phyloP scores from a whole-genome alignment of 2,113 vertebrate genomes.

The Montifringilla adamsi region DNA sequence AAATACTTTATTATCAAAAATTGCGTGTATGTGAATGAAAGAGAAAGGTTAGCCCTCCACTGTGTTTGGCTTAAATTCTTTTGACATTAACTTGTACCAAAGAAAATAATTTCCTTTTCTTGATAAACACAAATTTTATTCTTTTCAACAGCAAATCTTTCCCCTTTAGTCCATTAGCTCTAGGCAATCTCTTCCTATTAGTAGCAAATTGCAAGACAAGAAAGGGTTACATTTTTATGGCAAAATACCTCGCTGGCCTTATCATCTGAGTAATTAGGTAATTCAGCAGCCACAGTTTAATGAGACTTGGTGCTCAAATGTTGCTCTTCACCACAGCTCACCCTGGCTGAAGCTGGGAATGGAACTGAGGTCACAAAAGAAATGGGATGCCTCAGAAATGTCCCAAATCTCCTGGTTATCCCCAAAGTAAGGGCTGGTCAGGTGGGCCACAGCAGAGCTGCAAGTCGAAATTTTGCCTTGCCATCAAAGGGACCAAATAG shows the following conservation, averaged over 20 bases:
- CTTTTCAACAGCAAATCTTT: not conserved
- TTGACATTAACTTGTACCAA: not conserved
- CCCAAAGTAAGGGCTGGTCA: not conserved
- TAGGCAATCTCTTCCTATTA: not conserved
- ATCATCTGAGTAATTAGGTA: not conserved
- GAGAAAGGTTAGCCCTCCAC: not conserved
- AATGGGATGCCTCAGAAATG: not conserved
- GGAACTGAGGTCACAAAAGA: not conserved
- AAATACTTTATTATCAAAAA: constrained; percentile 21
- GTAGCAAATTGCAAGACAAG: not conserved
- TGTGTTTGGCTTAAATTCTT: not conserved
- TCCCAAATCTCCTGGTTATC: not conserved
- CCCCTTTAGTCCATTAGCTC: not conserved
- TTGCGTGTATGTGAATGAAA: not conserved
- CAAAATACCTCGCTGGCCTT: not conserved
- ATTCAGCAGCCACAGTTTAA: not conserved
- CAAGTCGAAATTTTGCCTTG: not conserved
- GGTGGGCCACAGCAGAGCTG: not conserved
- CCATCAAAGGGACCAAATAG: not conserved
- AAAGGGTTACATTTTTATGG: not conserved
- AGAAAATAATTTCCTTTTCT: not conserved
- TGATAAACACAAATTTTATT: not conserved
- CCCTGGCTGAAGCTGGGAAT: not conserved
- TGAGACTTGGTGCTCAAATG: not conserved
- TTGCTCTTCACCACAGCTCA: not conserved